These are phyloP conservation scores for Trypoxylus dichotomus DNA, from an alignment of 1,140 invertebrate species.

Conservation along the genomic window DNA sequence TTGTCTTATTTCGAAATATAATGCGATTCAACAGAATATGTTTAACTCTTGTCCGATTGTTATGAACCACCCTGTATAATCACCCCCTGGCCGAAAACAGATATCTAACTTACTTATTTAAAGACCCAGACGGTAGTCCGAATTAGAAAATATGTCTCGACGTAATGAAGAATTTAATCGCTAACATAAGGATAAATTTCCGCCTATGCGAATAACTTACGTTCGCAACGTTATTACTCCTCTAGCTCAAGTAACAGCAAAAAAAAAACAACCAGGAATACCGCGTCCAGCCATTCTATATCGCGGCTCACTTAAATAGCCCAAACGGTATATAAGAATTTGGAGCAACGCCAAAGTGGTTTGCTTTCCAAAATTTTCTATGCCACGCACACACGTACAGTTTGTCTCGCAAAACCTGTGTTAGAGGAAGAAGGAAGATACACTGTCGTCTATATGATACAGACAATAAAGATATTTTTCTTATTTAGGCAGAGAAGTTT, in stretches of 20 bases:
- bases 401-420: background rate
- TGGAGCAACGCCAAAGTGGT: slow-evolving; percentile 5
- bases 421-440: background rate
- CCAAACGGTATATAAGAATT: slow-evolving; percentile 16
- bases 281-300: background rate
- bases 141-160: too few species aligned
- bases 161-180: too few species aligned
- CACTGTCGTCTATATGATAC: too few species aligned
- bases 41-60: too few species aligned
- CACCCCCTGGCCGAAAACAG: too few species aligned
- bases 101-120: too few species aligned
- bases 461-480: too few species aligned
- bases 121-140: too few species aligned
- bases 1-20: too few species aligned
- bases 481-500: too few species aligned
- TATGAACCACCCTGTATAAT: too few species aligned
- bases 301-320: slow-evolving; percentile 4
- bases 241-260: background rate
- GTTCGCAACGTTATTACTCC: background rate
- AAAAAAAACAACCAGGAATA: background rate
- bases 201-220: background rate
- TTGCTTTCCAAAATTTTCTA: slow-evolving; percentile 20
- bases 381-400: background rate
- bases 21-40: too few species aligned
- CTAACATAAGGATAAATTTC: background rate